These are phyloP conservation scores for Epirrhoe tristata DNA, from an alignment of 2,888 invertebrate genomes.

Conservation along the genomic window DNA sequence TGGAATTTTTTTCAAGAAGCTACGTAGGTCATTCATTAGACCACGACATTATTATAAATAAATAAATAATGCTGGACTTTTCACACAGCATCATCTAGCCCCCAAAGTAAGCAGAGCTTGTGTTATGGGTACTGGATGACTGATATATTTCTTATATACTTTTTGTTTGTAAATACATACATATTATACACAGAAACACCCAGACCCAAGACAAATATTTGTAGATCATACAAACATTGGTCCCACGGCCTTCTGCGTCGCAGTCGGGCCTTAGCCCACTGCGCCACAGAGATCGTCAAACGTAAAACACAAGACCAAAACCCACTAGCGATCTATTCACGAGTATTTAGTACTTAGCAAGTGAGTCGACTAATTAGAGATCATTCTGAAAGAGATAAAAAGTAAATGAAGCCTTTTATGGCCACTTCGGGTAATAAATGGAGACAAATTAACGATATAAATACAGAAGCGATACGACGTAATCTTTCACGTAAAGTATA, in stretches of 20 bases:
- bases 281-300: too few species aligned
- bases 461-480: constrained; percentile 36
- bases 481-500: constrained; percentile 34
- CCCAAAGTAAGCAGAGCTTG: too few species aligned
- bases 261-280: too few species aligned
- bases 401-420: constrained; percentile 43
- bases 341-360: constrained; percentile 31
- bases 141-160: too few species aligned
- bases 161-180: too few species aligned
- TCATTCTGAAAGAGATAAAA: constrained; percentile 43
- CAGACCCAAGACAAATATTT: too few species aligned
- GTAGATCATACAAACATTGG: too few species aligned
- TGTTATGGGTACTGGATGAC: too few species aligned
- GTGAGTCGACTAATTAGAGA: constrained; percentile 44
- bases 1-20: not conserved
- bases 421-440: constrained; percentile 41
- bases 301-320: not conserved
- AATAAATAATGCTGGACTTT: too few species aligned
- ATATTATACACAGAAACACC: too few species aligned
- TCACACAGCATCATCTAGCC: too few species aligned
- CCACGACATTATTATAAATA: constrained; percentile 2
- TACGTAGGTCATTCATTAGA: constrained; percentile 12
- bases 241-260: too few species aligned
- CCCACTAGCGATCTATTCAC: constrained; percentile 13
- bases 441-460: constrained; percentile 37